Evolutionary conservation across 1,140 invertebrate genomes (phyloP), one percentile per base, ranked within the genome.

Genomic region (Triops cancriformis): DNA sequence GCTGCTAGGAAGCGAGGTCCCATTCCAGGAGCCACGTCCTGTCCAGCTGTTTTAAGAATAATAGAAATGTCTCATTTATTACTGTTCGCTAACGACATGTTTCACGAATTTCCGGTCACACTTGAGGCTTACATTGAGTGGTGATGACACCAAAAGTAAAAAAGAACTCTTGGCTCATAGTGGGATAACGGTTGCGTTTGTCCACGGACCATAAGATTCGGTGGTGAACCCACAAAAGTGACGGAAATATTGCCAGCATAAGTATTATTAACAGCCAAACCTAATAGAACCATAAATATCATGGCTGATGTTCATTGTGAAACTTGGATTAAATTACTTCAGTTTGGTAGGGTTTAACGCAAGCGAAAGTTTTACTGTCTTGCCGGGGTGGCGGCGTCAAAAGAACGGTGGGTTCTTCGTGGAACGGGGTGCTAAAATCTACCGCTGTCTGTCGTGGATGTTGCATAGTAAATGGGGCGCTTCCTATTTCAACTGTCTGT

Each of bases 391-490:
- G 75, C 11, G 83, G 83, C 74, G 83, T 82, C 10, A 84, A 78
- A 75, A 84, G 83, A 26, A 80, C 80, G 12, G 82, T 80, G 3
- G 83, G 81, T 64, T 84, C 83, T 72, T 83, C 80, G 76, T 83
- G 81, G 78, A 85, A 86, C 6, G 85, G 80, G 11, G 83, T 80
- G 1, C 84, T 86, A 80, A 87, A 87, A 77, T 85, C 85, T 26
- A 86, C 81, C 18, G 84, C 86, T 74, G 82, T 80, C 10, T 83
- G 81, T 26, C 86, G 79, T 31, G 82, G 79, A 72, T 85, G 81
- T n/a, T 84, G 85, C 42, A 87, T 85, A 6, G 86, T 86, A 77
- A 87, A 83, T 7, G 83, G 82, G 9, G 83, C 83, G 9, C 84
- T 82, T 2, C 85, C 86, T 23, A 87, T 75, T 80, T 86, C 85